Percentiles rank a stretch among this genome's conserved stretches.
phyloP scores from a whole-genome alignment of 2,888 invertebrate genomes.

The Camponotus fellah region DNA sequence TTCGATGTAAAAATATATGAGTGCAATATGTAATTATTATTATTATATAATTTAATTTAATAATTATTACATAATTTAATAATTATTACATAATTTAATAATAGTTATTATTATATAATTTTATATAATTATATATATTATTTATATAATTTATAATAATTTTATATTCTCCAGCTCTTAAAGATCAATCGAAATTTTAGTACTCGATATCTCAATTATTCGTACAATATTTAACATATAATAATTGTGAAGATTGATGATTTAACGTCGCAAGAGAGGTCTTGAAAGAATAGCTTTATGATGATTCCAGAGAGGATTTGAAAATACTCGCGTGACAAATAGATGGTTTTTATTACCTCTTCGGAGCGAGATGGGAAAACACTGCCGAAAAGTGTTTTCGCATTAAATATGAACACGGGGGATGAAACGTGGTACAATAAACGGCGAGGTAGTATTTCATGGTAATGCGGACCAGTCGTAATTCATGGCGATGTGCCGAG shows the following conservation, averaged over 20 bases:
- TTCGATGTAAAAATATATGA: neutral
- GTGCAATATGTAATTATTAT: no score
- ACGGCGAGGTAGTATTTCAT: slow-evolving; percentile 28
- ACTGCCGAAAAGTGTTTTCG: slow-evolving; percentile 38
- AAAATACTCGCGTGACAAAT: neutral
- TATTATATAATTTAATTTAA: no score
- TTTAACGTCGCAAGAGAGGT: neutral
- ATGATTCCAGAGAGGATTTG: neutral
- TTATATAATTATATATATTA: no score
- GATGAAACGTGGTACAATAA: slow-evolving; percentile 35
- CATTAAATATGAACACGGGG: slow-evolving; percentile 40
- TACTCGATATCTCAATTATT: neutral
- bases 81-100: no score
- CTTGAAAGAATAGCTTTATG: no score
- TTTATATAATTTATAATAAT: neutral
- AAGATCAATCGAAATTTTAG: neutral
- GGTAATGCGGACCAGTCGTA: slow-evolving; percentile 39
- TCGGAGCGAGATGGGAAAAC: neutral
- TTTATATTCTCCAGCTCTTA: neutral
- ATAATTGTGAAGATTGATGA: neutral
- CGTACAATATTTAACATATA: neutral
- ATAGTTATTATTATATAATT: no score
- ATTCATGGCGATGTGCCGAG: slow-evolving; percentile 24
- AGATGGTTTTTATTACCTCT: neutral
- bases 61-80: no score